Base-by-base conservation (phyloP, 1,140 invertebrate species). In the Halesus radiatus region DNA sequence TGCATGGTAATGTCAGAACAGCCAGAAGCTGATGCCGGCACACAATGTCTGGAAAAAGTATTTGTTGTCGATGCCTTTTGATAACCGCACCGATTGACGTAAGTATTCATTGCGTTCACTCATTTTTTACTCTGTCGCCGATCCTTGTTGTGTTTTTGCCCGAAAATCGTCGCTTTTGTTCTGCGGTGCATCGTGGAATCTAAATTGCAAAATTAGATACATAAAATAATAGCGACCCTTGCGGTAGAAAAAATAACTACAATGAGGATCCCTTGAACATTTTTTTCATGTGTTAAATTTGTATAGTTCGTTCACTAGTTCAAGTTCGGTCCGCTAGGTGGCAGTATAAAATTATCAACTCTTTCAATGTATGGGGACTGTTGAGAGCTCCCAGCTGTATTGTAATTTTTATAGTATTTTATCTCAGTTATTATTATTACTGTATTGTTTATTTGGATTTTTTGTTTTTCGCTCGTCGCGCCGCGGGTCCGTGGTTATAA, bases 371-470 rank as follows among this genome's bases (percentile, higher is more conserved):
- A 45, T 45, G 37, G 10, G 37, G 13, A 45, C 37, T 13, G 8
- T 45, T 45, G 37, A 7, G 37, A 45, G 37, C 8, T 45, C 8
- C 37, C 37, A 13, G 37, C 37, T 45, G 37, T 45, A 45, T 45
- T 13, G 37, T 45, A 8, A 45, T 45, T 29, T 29, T n/a, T 5
- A 29, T 3, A 29, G 26, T 29, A 29, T 29, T 45, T 45, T 45
- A 45, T 45, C 37, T 45, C 37, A 3, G 13, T 45, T 45, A 45
- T 45, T 45, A 45, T 45, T 45, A 56, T 60, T 60, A 22, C 37
- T 10, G 26, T n/a, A 52, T 75, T 75, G 53, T 60, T 72, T 75
- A 58, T 75, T 75, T 58, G 73, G 26, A 37, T 75, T 75, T 58
- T 75, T 68, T 68, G 64, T 68, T 68, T 18, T 37, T 32, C n/a